Evolutionary conservation across 2,797 vertebrate species (phyloP).

Genomic region (Helicolenus hilgendorfi): DNA sequence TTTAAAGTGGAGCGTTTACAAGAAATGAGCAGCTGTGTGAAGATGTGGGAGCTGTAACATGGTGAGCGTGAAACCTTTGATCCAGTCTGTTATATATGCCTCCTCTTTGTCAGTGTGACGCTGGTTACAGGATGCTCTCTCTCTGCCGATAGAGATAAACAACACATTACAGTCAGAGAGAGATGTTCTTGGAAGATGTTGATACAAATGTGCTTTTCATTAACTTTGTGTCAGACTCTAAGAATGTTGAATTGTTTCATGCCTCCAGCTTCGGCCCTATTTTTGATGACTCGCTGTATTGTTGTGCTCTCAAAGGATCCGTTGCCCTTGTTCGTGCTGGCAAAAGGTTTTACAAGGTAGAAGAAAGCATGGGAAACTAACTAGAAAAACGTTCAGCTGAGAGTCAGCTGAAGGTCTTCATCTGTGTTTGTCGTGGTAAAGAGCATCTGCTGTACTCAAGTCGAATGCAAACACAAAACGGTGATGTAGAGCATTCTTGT

Average conservation of each 20-base stretch:
- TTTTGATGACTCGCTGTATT: conserved; percentile 1
- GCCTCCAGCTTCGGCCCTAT: neutral
- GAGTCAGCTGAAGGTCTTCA: neutral
- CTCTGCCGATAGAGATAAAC: neutral
- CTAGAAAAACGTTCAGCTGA: neutral
- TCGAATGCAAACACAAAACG: neutral
- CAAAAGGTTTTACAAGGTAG: conserved; percentile 8
- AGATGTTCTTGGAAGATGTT: neutral
- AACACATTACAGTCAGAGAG: neutral
- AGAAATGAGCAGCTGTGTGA: conserved; percentile 9
- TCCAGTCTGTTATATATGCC: neutral
- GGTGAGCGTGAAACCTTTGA: conserved; percentile 16
- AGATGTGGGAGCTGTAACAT: neutral
- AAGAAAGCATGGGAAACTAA: conserved; percentile 11
- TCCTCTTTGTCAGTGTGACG: neutral
- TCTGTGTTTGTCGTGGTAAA: neutral
- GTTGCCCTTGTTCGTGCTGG: neutral
- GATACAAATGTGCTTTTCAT: conserved; percentile 40
- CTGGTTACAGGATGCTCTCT: neutral
- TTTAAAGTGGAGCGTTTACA: neutral
- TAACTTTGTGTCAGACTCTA: conserved; percentile 35
- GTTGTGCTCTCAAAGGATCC: neutral
- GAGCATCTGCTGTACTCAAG: neutral
- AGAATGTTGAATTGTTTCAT: conserved; percentile 40
- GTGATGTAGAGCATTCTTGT: neutral